Evolutionary conservation across 2,888 invertebrate genomes (phyloP).

Genomic region (Escarpia spicata): DNA sequence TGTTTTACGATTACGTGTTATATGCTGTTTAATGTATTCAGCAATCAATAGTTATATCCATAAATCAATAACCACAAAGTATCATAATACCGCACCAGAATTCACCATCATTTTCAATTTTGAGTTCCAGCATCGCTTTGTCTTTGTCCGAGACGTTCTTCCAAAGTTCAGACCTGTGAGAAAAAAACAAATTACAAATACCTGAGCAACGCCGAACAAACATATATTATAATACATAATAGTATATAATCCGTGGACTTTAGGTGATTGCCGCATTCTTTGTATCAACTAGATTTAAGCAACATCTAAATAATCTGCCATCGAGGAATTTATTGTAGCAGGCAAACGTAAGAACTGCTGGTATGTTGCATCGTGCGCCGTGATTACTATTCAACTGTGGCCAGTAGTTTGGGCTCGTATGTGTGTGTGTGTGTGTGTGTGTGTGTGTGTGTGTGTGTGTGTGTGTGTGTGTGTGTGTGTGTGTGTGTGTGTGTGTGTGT

Average conservation of each 20-base stretch:
- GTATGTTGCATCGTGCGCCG: no score
- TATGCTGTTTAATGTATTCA: neutral
- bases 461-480: no score
- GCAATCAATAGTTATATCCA: neutral
- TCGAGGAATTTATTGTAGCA: no score
- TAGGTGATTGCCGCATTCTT: neutral
- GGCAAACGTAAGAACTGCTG: no score
- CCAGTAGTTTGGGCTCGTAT: no score
- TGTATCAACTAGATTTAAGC: no score
- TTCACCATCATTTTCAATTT: constrained; percentile 21
- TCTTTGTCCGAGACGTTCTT: neutral
- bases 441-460: no score
- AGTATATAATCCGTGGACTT: neutral
- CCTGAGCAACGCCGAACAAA: neutral
- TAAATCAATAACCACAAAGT: neutral
- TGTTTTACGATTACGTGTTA: no score
- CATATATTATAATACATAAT: neutral
- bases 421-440: no score
- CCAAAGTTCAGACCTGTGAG: constrained; percentile 18
- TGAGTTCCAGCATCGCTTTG: neutral
- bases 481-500: no score
- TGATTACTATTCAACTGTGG: no score
- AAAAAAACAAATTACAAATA: neutral
- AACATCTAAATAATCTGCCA: no score
- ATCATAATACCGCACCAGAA: constrained; percentile 18